phyloP scores from a whole-genome alignment of 1,140 invertebrate species.

The Leptinotarsa lineolata region DNA sequence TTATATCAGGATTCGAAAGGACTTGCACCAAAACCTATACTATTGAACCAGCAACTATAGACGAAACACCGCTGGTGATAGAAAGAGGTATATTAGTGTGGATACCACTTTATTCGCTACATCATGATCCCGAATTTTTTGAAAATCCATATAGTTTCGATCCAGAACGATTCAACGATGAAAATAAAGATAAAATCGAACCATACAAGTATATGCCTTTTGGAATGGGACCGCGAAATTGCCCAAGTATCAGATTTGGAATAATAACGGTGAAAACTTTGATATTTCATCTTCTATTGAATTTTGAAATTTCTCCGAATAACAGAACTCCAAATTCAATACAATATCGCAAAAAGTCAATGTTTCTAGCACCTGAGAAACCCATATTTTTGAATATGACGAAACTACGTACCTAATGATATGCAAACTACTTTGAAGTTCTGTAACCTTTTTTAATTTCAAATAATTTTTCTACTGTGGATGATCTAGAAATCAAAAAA shows the following conservation, averaged over 20 bases:
- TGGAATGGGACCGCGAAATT: conserved; percentile 56
- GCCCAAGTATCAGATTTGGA: conserved; percentile 57
- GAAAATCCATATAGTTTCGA: conserved; percentile 64
- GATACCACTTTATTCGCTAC: conserved; percentile 61
- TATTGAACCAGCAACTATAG: conserved; percentile 31
- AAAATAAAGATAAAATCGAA: conserved; percentile 51
- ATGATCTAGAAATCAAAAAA: too few relatives aligned
- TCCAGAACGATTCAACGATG: conserved; percentile 61
- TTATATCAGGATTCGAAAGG: conserved; percentile 26
- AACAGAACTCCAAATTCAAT: conserved; percentile 50
- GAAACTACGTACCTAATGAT: not conserved
- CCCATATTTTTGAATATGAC: not conserved
- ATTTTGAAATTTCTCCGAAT: conserved; percentile 60
- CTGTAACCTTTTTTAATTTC: too few relatives aligned
- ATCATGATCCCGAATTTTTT: conserved; percentile 65
- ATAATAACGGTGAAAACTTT: conserved; percentile 57
- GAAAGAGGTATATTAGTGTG: conserved; percentile 55
- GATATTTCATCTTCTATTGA: conserved; percentile 59
- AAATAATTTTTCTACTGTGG: too few relatives aligned
- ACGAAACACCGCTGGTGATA: conserved; percentile 42
- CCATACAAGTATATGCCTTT: conserved; percentile 52
- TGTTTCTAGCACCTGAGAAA: not conserved
- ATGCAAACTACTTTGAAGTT: too few relatives aligned
- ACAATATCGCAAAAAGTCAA: conserved; percentile 24
- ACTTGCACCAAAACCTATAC: conserved; percentile 36